Evolutionary conservation across 2,888 invertebrate species (phyloP).

Genomic region (Altica lythri): DNA sequence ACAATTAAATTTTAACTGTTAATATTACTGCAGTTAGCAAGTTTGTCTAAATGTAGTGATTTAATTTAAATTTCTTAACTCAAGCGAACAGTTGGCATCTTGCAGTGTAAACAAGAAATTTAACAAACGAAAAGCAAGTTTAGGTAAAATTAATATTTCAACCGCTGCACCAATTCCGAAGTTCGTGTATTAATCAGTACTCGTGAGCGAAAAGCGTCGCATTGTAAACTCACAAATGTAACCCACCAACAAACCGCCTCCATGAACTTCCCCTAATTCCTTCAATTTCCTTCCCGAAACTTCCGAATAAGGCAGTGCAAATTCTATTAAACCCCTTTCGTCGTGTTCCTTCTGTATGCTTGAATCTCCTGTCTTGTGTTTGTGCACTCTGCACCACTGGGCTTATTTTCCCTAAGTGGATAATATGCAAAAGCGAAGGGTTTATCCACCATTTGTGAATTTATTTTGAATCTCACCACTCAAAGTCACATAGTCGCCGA

Average conservation of each 20-base stretch:
- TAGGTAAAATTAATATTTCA: neutral
- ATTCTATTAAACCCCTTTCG: slow-evolving; percentile 22
- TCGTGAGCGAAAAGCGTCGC: slow-evolving; percentile 3
- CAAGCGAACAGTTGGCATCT: too few relatives aligned
- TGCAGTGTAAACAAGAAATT: neutral
- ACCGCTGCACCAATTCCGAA: neutral
- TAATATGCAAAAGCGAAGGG: slow-evolving; percentile 33
- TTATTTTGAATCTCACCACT: slow-evolving; percentile 23
- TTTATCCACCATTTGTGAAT: slow-evolving; percentile 30
- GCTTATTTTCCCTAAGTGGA: slow-evolving; percentile 34
- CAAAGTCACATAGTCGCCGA: too few relatives aligned
- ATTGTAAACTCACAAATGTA: slow-evolving; percentile 18
- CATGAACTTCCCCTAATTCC: slow-evolving; percentile 17
- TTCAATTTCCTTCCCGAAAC: slow-evolving; percentile 24
- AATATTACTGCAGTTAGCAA: too few relatives aligned
- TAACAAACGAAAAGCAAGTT: neutral
- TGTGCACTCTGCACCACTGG: slow-evolving; percentile 32
- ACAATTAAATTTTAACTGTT: too few relatives aligned
- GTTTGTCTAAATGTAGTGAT: too few relatives aligned
- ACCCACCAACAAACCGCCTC: slow-evolving; percentile 18
- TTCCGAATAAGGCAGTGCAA: slow-evolving; percentile 24
- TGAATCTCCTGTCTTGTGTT: slow-evolving; percentile 20
- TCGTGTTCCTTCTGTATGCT: slow-evolving; percentile 5
- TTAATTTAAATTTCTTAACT: too few relatives aligned
- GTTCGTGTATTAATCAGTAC: slow-evolving; percentile 11